Conservation (phyloP, 2,888 invertebrate species). For the Morinoia aosen region DNA sequence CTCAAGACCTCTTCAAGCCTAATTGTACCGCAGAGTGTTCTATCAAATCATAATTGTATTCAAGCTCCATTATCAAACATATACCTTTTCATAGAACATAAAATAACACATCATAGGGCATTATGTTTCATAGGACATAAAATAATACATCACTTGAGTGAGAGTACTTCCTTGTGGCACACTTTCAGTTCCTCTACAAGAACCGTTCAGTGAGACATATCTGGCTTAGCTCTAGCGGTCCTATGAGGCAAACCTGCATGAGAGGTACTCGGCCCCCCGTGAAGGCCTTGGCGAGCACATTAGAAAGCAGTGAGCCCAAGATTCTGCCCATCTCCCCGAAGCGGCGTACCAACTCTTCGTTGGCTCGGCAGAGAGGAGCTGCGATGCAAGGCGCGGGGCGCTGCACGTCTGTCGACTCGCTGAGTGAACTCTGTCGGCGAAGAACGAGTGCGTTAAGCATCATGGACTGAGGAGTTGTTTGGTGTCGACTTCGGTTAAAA, state of each 20-base stretch:
- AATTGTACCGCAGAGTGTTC: too few relatives aligned
- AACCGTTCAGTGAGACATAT: too few relatives aligned
- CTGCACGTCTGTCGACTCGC: slow-evolving; percentile 55
- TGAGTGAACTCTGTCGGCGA: slow-evolving; percentile 47
- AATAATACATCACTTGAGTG: too few relatives aligned
- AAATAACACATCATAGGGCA: too few relatives aligned
- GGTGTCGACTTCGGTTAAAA: background rate
- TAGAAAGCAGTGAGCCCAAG: slow-evolving; percentile 61
- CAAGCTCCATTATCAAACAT: background rate
- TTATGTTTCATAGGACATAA: background rate
- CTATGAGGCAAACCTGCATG: background rate
- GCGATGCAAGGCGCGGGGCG: slow-evolving; percentile 54
- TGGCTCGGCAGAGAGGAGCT: slow-evolving; percentile 60
- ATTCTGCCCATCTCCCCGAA: slow-evolving; percentile 59
- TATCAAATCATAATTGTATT: background rate
- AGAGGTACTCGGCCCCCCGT: slow-evolving; percentile 48
- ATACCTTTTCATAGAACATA: background rate
- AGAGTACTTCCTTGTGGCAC: too few relatives aligned
- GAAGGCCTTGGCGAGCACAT: slow-evolving; percentile 63
- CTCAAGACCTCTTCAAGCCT: too few relatives aligned
- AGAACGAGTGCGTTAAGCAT: background rate
- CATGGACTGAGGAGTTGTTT: background rate
- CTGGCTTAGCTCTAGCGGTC: background rate
- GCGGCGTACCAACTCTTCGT: slow-evolving; percentile 42
- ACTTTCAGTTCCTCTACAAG: too few relatives aligned